Evolutionary conservation across 2,888 invertebrate genomes (phyloP).

Genomic region (Eupeodes luniger): DNA sequence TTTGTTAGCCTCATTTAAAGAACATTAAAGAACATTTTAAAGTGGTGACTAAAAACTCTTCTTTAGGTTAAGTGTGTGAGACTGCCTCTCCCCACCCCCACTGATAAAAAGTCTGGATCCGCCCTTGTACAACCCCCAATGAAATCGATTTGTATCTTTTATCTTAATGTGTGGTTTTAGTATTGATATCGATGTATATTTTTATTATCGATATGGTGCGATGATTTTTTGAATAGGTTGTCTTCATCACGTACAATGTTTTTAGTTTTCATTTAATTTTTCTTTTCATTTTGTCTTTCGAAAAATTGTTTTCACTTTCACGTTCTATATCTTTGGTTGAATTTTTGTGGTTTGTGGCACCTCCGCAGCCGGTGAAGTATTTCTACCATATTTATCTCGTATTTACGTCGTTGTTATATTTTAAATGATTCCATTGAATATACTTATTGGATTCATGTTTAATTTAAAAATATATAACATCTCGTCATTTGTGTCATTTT

Average conservation of each 20-base stretch:
- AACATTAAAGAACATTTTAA: no score
- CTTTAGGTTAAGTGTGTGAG: no score
- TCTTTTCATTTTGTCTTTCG: background rate
- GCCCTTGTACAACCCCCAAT: background rate
- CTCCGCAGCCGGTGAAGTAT: background rate
- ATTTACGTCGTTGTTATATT: constrained; percentile 22
- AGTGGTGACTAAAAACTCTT: no score
- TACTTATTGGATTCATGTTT: no score
- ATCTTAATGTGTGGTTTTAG: constrained; percentile 57
- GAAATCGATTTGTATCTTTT: constrained; percentile 45
- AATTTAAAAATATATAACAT: no score
- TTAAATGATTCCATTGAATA: background rate
- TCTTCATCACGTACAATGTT: constrained; percentile 23
- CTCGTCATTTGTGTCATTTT: background rate
- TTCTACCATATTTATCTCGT: background rate
- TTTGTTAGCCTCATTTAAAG: no score
- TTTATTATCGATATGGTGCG: constrained; percentile 59
- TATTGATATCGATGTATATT: constrained; percentile 36
- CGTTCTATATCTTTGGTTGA: no score
- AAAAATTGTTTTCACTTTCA: constrained; percentile 15
- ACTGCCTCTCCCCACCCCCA: no score
- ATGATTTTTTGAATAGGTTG: constrained; percentile 49
- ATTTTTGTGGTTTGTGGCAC: background rate
- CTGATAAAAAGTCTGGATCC: no score
- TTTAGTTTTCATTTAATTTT: background rate